Base-by-base conservation (phyloP, 2,888 invertebrate species). In the Chirona hameri region DNA sequence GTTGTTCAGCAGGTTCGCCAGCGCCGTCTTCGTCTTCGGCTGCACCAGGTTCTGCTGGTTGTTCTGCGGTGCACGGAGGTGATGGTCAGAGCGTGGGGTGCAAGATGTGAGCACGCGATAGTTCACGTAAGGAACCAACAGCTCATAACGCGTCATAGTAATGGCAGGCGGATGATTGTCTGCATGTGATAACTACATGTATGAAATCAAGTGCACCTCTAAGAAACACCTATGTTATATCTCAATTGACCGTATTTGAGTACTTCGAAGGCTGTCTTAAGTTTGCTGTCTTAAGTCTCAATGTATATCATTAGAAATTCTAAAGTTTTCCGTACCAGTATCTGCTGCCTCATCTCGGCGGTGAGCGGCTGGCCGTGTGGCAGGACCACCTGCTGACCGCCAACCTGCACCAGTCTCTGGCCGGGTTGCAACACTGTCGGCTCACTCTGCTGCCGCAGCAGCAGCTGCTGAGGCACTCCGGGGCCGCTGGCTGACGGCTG, bases 1-100 rank as follows among this genome's bases (percentile, higher is more conserved):
- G 86, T 93, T 96, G 86, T 94, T 96, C 84, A 98, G 90, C 94
- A 98, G 95, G 88, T 97, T 96, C 27, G 97, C 97, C 83, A 98
- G 90, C 0, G 98, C 98, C 0, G 97, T 97, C 90, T 98, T 98
- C 5, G 97, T 96, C 89, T 96, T 96, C 0, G 94, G 92, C 86
- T 94, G 94, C 82, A 96, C 95, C 72, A 93, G 85, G 82, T 84
- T 84, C 69, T 84, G 84, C n/a, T 83, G 84, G 29, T 27, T 80
- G 52, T 80, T 80, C 80, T 80, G 80, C 29, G 27, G 7, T 7
- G 72, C 39, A 39, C 39, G 52, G 52, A 52, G 1, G 52, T 52
- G 18, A 52, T 52, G 52, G 52, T 52, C 52, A 52, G 21, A 3
- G 14, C 48, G 18, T 5, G 39, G 39, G 39, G 7, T 39, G 39